Evolutionary conservation across 2,888 invertebrate species (phyloP), one percentile per base, ranked within the genome.

Genomic region (Graphium colonna): DNA sequence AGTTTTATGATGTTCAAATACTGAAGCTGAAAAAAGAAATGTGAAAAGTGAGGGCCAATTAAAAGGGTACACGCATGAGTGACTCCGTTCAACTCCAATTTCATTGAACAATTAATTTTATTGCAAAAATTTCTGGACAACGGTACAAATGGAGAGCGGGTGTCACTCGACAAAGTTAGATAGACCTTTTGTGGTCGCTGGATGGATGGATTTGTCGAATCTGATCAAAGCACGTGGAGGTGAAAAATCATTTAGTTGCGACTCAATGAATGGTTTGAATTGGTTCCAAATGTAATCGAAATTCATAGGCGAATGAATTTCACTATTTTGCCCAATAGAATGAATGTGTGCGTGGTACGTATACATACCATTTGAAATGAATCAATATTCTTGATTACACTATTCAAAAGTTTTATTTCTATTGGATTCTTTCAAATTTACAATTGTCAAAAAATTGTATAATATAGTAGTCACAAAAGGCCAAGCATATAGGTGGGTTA

Each of bases 71-170:
- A 85, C 80, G 86, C 88, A 86, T 85, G 83, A 82, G 66, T 75
- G 73, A 74, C 69, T 82, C 83, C 82, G 81, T 85, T 85, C 83
- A 75, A 72, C 79, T 75, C 77, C 76, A 81, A 87, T 88, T 88
- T 88, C 86, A 87, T 80, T 87, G 77, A 81, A 80, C 86, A 84
- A 88, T 89, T 89, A 88, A 88, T 87, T 88, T 88, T 84, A 88
- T 87, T 84, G 83, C 81, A 72, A 84, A 87, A 85, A 81, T 86
- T 86, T 85, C 80, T 83, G 84, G 82, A 86, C 85, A 85, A 83
- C 82, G 82, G 75, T 83, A 85, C 83, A 79, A 86, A 87, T 85
- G 77, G 83, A 72, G 77, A 77, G 74, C 75, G 78, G 72, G 77
- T 77, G 72, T 74, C 67, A 68, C 66, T 63, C 64, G 74, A 75